Percentiles rank a stretch among this genome's conserved stretches.
These are phyloP conservation scores for Lucilia sericata DNA, from an alignment of 1,140 invertebrate species.

Conservation along the genomic window DNA sequence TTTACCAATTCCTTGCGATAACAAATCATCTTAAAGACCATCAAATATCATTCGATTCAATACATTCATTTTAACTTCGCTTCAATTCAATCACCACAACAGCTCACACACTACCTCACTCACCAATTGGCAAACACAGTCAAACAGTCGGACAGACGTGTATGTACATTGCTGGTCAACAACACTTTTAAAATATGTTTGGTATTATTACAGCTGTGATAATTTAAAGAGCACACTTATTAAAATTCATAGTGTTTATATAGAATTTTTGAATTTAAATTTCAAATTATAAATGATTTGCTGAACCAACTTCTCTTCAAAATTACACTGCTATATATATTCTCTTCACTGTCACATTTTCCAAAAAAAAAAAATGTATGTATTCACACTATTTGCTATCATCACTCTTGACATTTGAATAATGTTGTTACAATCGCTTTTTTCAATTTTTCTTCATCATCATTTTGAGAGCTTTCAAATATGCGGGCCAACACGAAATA, in stretches of 20 bases:
- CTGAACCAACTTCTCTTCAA: too few species aligned
- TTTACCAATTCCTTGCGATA: background rate
- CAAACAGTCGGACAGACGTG: background rate
- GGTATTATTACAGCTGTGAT: background rate
- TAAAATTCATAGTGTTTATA: too few species aligned
- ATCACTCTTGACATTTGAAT: conserved; percentile 6
- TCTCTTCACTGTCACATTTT: background rate
- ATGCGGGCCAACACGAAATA: too few species aligned
- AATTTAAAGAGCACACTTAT: background rate
- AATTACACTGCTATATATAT: background rate
- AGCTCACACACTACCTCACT: too few species aligned
- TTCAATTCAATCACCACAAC: background rate
- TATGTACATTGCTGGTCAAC: background rate
- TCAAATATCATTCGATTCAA: background rate
- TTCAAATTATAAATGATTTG: too few species aligned
- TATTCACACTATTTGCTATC: background rate
- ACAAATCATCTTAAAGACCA: conserved; percentile 6
- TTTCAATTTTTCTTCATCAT: too few species aligned
- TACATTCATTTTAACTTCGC: background rate
- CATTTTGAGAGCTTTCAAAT: too few species aligned
- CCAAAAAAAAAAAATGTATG: too few species aligned
- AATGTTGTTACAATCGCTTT: background rate
- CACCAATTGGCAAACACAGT: background rate
- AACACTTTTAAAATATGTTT: background rate
- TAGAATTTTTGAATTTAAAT: too few species aligned